Evolutionary conservation across 2,113 vertebrate genomes (phyloP), one percentile per base, ranked within the genome.

Genomic region (Accipiter cooperii): DNA sequence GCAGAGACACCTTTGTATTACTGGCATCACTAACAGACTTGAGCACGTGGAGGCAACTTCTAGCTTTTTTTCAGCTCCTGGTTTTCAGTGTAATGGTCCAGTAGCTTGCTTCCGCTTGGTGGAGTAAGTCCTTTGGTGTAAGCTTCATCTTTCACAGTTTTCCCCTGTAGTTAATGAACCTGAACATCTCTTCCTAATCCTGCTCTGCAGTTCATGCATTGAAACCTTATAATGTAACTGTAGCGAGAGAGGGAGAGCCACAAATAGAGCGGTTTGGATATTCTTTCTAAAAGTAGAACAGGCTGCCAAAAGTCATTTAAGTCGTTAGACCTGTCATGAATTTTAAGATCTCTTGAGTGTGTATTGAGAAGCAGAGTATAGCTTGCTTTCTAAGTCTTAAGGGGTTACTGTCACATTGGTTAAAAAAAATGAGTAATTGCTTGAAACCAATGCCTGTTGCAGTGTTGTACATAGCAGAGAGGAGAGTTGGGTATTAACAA

Each of bases 131-230:
- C 11, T 44, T 28, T 36, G 42, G 49, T 13, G 20, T 15, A 8
- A 80, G 47, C 83, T 80, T 69, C 24, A 29, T 64, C 70, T 57
- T 78, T 65, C 55, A 57, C 21, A 28, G 69, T 69, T 90, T 85
- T 46, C 63, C 42, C 31, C 44, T 40, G 68, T 3, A 74, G 52
- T 58, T 91, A 79, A 82, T 78, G 76, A 94, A 70, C 80, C 76
- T 1, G 9, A 84, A 68, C 38, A 29, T 75, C 76, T 90, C 58
- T 36, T 86, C 73, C 71, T 76, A 55, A 31, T 33, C 4, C 8
- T 0, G 15, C 51, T 54, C 71, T 24, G 34, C 3, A 5, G 21
- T 88, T 82, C 2, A 0, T 20, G n/a, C 18, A 2, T 6, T 60
- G 88, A 84, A 95, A 84, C 79, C 71, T 70, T 75, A 33, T 44